Evolutionary conservation across 2,113 vertebrate species (phyloP).

Genomic region (Syrmaticus mikado): DNA sequence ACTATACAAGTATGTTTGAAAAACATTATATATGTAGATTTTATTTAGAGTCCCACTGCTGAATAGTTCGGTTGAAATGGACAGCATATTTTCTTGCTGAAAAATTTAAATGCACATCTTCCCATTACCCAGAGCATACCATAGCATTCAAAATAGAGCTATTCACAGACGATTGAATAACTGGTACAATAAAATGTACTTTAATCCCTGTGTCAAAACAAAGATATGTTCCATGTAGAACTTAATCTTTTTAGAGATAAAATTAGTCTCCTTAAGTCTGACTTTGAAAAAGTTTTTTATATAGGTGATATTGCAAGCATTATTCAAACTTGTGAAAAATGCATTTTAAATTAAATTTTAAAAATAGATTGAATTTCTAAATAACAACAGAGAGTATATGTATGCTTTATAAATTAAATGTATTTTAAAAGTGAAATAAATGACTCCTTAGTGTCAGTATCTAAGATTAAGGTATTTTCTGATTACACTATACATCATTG

Average conservation of each 20-base stretch:
- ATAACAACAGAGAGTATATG: neutral
- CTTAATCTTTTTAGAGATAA: neutral
- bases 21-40: neutral
- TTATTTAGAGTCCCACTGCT: neutral
- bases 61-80: neutral
- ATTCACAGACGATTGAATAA: constrained; percentile 11
- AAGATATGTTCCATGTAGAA: constrained; percentile 1
- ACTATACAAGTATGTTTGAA: neutral
- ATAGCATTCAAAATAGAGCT: neutral
- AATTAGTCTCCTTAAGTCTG: neutral
- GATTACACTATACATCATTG: accelerated
- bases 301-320: neutral
- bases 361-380: neutral
- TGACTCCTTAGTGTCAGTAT: neutral
- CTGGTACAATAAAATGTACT: constrained; percentile 47
- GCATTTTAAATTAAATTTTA: neutral
- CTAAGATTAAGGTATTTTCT: neutral
- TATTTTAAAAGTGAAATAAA: neutral
- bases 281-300: neutral
- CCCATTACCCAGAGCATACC: neutral
- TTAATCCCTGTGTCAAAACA: constrained; percentile 26
- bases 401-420: neutral
- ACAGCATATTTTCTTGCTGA: neutral
- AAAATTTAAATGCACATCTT: neutral
- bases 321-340: neutral